Evolutionary conservation across 2,113 vertebrate species (phyloP), one percentile per base, ranked within the genome.

Genomic region (Oreochromis aureus): DNA sequence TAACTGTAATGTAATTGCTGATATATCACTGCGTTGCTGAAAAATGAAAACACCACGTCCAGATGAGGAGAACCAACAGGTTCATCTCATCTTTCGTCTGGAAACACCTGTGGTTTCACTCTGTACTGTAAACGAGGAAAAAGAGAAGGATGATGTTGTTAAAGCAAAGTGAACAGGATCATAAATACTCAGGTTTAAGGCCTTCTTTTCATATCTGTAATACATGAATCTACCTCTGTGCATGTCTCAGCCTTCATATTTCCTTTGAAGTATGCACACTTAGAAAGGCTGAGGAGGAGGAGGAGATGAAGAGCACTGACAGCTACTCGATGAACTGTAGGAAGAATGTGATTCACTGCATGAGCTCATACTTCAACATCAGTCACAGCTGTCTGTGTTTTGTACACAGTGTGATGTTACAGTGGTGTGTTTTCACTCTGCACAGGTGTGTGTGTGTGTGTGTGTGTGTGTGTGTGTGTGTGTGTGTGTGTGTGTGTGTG

Each of bases 391-490:
- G 73, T 46, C 30, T 83, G 54, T 44, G n/a, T 69, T 69, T 22
- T 22, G 34, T 39, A 66, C 11, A 7, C 63, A 4, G 36, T 24
- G 54, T 6, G 44, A 82, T 61, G 46, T 58, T 58, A 58, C 56
- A 30, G 24, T 58, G 56, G 24, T 32, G 32, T 32, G 32, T 48
- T 19, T 86, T 18, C 9, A 0, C 19, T 69, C 3, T 71, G 24
- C 7, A 6, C 16, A 27, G 13, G 15, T 87, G 51, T 30, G 12
- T 22, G 53, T 0, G 19, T 10, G 41, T 0, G 4, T 1, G 39
- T 36, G 15, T 1, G 6, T 1, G 44, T 2, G 12, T 0, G 5
- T 0, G 41, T 2, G 19, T 10, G 41, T 0, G 4, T 1, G 39
- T 36, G 15, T 1, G 15, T 87, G 51, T 30, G 12, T 22, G 53